Conservation (phyloP, 2,113 vertebrate species). For the Barbus barbus region DNA sequence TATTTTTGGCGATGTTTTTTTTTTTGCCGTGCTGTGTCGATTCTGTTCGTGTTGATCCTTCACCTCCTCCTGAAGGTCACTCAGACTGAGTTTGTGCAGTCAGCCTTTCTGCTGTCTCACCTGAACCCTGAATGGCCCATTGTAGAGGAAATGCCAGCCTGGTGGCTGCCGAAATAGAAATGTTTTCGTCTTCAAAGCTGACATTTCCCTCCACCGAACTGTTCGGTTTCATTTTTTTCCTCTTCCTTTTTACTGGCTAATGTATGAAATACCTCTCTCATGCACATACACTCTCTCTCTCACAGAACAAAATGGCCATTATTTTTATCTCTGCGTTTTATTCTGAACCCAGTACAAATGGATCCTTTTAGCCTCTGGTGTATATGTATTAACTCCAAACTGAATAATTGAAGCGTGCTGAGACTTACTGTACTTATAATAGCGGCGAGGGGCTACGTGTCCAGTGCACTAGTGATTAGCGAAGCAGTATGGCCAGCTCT, state of each 20-base stretch:
- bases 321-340: conserved; percentile 56
- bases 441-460: conserved; percentile 51
- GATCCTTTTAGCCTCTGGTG: conserved; percentile 55
- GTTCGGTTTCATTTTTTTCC: conserved; percentile 45
- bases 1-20: not conserved
- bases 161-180: conserved; percentile 70
- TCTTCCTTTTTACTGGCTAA: conserved; percentile 46
- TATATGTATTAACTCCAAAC: conserved; percentile 61
- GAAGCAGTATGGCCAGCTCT: conserved; percentile 63
- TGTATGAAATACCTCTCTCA: conserved; percentile 1
- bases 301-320: conserved; percentile 61
- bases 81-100: conserved; percentile 30
- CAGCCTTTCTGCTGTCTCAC: conserved; percentile 63
- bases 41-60: conserved; percentile 53
- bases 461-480: conserved; percentile 64
- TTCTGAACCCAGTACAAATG: conserved; percentile 55
- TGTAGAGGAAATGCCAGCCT: conserved; percentile 78
- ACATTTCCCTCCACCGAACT: conserved; percentile 71
- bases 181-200: conserved; percentile 73
- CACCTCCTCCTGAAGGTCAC: conserved; percentile 43
- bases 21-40: conserved; percentile 12
- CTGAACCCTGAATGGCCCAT: conserved; percentile 72
- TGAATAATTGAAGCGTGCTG: conserved; percentile 53
- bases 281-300: not conserved
- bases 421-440: conserved; percentile 49